Base-by-base conservation (phyloP, 2,888 invertebrate genomes). In the Microplitis manilae region DNA sequence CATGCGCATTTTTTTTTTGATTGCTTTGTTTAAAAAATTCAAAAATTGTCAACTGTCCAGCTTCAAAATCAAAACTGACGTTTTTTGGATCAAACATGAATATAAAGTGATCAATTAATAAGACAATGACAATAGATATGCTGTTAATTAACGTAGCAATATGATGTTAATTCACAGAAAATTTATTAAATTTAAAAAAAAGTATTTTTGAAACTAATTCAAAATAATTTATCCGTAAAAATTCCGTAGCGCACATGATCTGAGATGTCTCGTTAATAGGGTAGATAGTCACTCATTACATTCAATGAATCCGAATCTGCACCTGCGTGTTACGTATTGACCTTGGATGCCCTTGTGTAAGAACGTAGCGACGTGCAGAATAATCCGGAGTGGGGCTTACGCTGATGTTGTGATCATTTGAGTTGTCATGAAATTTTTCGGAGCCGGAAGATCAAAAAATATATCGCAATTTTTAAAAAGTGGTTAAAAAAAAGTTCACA, bases 281-380 rank as follows among this genome's bases (percentile, higher is more conserved):
- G 20, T 62, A 62, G 62, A 62, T 62, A 15, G 62, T 9, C 13
- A 59, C 30, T n/a, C 38, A 59, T 60, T 9, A 70, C 15, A 30
- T 59, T 9, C 5, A 59, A 61, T 15, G 39, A 38, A 67, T 68
- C 81, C 80, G 77, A 74, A 83, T 83, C 86, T 82, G 86, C 84
- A 86, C 85, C 84, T 86, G 85, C 83, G 84, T 60, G 71, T 77
- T 81, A 79, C 86, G 88, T 87, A 86, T 86, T 86, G 88, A 88
- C 88, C 88, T 88, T 88, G 85, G 80, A 83, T 84, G 88, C 86
- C 88, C 88, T 88, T 88, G 87, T 81, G 77, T 64, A 60, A 30
- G 65, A 72, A 76, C 75, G 73, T 70, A 73, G 76, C 20, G 65
- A 59, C 20, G 38, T 65, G 30, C 38, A 41, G 20, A 41, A 59